These are phyloP conservation scores for Xiphophorus maculatus DNA, from an alignment of 2,113 vertebrate species.

Conservation along the genomic window DNA sequence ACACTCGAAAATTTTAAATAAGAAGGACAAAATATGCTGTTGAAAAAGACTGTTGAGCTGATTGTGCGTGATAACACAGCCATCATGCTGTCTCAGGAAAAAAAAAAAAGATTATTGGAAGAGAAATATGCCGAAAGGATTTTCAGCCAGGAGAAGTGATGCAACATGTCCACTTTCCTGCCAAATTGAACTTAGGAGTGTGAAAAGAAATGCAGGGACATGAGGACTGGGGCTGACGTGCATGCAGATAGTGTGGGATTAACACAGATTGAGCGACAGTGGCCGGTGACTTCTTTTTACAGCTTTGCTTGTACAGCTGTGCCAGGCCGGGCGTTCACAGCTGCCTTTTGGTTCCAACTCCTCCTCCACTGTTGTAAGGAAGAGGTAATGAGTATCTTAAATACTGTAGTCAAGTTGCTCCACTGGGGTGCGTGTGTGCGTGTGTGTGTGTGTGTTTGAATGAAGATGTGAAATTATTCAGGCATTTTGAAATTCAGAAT, in stretches of 20 bases:
- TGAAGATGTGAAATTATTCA: slow-evolving; percentile 58
- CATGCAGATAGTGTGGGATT: slow-evolving; percentile 71
- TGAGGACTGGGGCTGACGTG: slow-evolving; percentile 62
- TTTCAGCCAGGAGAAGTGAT: slow-evolving; percentile 60
- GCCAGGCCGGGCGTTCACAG: slow-evolving; percentile 65
- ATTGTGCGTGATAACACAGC: slow-evolving; percentile 29
- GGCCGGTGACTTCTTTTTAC: slow-evolving; percentile 66
- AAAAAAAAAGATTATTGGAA: slow-evolving; percentile 40
- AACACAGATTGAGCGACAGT: slow-evolving; percentile 72
- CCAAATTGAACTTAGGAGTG: slow-evolving; percentile 64
- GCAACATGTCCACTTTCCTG: slow-evolving; percentile 65
- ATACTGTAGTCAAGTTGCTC: slow-evolving; percentile 60
- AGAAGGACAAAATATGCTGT: slow-evolving; percentile 22
- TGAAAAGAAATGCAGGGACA: slow-evolving; percentile 59
- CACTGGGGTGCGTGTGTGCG: slow-evolving; percentile 7
- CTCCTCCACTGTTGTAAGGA: slow-evolving; percentile 55
- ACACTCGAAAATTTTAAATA: slow-evolving; percentile 20
- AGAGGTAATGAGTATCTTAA: slow-evolving; percentile 57
- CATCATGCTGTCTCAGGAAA: slow-evolving; percentile 37
- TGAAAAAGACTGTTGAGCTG: slow-evolving; percentile 26
- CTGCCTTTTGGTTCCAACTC: slow-evolving; percentile 62
- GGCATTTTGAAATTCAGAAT: slow-evolving; percentile 53
- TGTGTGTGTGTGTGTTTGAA: slow-evolving; percentile 16
- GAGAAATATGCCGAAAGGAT: slow-evolving; percentile 57
- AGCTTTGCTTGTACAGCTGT: slow-evolving; percentile 76